A percentile compares a stretch with the other conserved stretches of the same genome.
These are phyloP conservation scores for Drosophila cardini DNA, from an alignment of 1,140 invertebrate species.

Conservation along the genomic window DNA sequence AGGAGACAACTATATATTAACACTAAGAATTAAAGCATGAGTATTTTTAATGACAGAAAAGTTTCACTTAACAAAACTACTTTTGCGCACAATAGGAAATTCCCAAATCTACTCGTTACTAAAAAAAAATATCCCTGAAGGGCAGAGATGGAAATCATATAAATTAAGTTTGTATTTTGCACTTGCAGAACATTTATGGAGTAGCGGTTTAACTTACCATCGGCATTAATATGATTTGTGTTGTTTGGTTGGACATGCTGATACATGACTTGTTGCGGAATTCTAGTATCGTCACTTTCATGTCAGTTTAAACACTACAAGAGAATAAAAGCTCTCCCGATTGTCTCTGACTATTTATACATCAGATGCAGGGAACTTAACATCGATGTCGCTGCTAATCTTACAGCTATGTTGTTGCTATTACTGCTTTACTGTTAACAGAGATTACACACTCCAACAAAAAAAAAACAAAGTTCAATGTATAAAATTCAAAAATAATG, in stretches of 20 bases:
- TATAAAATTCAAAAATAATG: too few relatives aligned
- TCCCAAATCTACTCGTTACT: too few relatives aligned
- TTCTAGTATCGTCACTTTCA: constrained; percentile 84
- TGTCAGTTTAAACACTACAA: constrained; percentile 85
- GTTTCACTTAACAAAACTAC: too few relatives aligned
- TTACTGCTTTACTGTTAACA: not conserved
- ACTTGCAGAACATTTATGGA: too few relatives aligned
- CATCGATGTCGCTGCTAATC: constrained; percentile 8
- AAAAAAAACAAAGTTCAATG: too few relatives aligned
- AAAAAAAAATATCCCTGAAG: too few relatives aligned
- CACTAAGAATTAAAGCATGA: too few relatives aligned
- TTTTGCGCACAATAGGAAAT: too few relatives aligned
- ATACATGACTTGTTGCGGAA: constrained; percentile 84
- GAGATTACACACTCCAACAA: not conserved
- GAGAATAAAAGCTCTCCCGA: constrained; percentile 81
- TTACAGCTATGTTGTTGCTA: not conserved
- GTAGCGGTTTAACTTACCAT: constrained; percentile 68
- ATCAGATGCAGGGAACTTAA: constrained; percentile 7
- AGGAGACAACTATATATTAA: too few relatives aligned
- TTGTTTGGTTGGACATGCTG: constrained; percentile 84
- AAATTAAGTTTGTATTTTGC: too few relatives aligned
- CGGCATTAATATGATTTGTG: constrained; percentile 84
- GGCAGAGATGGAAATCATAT: too few relatives aligned
- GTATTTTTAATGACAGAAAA: too few relatives aligned
- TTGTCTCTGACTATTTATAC: constrained; percentile 79